Evolutionary conservation across 2,888 invertebrate species (phyloP).

Genomic region (Xylophagus ater): DNA sequence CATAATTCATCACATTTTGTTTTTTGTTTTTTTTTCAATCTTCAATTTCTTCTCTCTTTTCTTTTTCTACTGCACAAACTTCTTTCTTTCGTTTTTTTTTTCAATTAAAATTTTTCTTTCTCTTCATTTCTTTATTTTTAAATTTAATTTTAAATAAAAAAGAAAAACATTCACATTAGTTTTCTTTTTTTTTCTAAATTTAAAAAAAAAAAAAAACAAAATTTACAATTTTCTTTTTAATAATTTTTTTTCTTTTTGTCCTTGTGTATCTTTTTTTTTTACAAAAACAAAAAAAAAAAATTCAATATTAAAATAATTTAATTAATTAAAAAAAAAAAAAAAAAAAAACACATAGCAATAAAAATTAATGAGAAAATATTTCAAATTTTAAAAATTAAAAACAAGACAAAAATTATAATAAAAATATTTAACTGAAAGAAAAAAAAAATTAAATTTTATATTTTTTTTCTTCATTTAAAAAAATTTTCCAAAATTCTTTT

Average conservation of each 20-base stretch:
- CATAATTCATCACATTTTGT: constrained; percentile 10
- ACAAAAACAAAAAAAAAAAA: too few relatives aligned
- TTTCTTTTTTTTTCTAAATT: background rate
- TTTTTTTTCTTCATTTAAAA: background rate
- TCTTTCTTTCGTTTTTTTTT: background rate
- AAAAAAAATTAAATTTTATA: background rate
- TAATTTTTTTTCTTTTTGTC: background rate
- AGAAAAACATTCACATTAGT: background rate
- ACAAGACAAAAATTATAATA: too few relatives aligned
- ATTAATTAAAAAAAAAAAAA: too few relatives aligned
- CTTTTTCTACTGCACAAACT: background rate
- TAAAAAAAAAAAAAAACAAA: background rate
- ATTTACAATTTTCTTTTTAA: background rate
- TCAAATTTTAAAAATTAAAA: too few relatives aligned
- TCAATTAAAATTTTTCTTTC: background rate
- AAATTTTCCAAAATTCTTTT: too few relatives aligned
- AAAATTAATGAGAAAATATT: too few relatives aligned
- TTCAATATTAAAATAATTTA: too few relatives aligned
- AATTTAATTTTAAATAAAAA: background rate
- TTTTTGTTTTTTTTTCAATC: background rate
- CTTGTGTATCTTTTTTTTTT: background rate
- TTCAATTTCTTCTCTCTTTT: background rate
- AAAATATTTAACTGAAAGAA: background rate
- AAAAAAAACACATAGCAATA: too few relatives aligned
- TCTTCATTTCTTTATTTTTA: background rate